Percentiles rank a stretch among this genome's conserved stretches.
These are phyloP conservation scores for Polyommatus iphigenia DNA, from an alignment of 2,888 invertebrate genomes.

Conservation along the genomic window DNA sequence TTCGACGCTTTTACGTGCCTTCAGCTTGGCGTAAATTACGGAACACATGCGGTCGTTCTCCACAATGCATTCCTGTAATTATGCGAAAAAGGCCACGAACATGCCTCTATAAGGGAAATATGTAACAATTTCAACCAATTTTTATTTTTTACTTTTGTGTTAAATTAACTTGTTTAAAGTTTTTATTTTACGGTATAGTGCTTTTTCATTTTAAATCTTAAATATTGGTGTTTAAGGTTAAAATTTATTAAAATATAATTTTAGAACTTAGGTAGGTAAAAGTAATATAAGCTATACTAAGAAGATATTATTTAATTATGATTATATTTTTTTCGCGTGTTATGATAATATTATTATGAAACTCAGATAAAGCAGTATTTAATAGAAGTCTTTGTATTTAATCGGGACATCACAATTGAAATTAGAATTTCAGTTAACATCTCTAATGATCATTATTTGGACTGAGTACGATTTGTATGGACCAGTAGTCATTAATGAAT, in stretches of 20 bases:
- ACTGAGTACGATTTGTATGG: not conserved
- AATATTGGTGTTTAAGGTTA: not conserved
- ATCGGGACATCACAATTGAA: not conserved
- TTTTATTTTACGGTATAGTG: not conserved
- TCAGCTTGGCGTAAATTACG: constrained; percentile 62
- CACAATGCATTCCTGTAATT: constrained; percentile 74
- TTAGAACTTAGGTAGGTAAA: not conserved
- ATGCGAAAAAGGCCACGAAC: constrained; percentile 62
- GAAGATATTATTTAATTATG: not conserved
- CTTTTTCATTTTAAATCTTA: not conserved
- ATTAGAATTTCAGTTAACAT: not conserved
- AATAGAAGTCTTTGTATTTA: too few relatives aligned
- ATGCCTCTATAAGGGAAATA: constrained; percentile 33
- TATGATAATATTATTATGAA: not conserved
- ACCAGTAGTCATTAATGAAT: not conserved
- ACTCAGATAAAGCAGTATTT: not conserved
- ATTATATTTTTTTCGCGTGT: not conserved
- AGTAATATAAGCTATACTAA: not conserved
- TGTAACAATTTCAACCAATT: constrained; percentile 10
- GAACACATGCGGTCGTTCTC: constrained; percentile 56
- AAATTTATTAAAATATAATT: not conserved
- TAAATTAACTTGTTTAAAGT: not conserved
- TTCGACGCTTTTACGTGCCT: constrained; percentile 52
- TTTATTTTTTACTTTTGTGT: not conserved
- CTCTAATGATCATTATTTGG: not conserved